Evolutionary conservation across 1,140 invertebrate species (phyloP), one percentile per base, ranked within the genome.

Genomic region (Pachypeltis micranthus): DNA sequence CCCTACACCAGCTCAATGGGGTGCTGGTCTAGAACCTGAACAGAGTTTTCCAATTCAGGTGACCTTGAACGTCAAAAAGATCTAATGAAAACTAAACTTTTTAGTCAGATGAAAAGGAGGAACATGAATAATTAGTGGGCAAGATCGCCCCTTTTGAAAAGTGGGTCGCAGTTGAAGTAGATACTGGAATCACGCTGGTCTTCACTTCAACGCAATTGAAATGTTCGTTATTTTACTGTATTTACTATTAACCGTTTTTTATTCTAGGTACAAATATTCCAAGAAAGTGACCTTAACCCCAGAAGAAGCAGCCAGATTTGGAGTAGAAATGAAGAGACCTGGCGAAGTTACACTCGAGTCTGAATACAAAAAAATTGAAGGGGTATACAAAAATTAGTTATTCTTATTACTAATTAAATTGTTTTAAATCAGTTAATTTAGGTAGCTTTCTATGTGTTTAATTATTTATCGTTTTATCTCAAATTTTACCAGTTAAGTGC

Each of bases 281-380:
- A 78, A 77, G 60, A 77, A 79, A 54, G 79, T 80, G 67, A 74
- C 75, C 39, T 74, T 87, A 1, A 77, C 74, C 29, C 79, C 78
- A 47, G 80, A 83, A 59, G 81, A 88, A 72, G 75, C 81, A 29
- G 75, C 83, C 66, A 80, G 83, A 71, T 70, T 74, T 69, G 86
- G 86, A 7, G 75, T 90, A 26, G 67, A 76, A 67, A 80, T 85
- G 76, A 86, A 84, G 67, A 80, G 81, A 71, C 73, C 76, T 0
- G 77, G 78, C 63, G 81, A 87, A 73, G 79, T 84, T 1, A 85
- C 85, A 0, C 69, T 90, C 65, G 87, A 90, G 76, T 73, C 75
- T 16, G 81, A 83, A 68, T 90, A 83, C 76, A 83, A 89, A 68
- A 84, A 85, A 75, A 76, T 88, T 24, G 78, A 85, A 72, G 71